A percentile compares a stretch with the other conserved stretches of the same genome.
These are phyloP conservation scores for Idaea dimidiata DNA, from an alignment of 2,888 invertebrate genomes.

Conservation along the genomic window DNA sequence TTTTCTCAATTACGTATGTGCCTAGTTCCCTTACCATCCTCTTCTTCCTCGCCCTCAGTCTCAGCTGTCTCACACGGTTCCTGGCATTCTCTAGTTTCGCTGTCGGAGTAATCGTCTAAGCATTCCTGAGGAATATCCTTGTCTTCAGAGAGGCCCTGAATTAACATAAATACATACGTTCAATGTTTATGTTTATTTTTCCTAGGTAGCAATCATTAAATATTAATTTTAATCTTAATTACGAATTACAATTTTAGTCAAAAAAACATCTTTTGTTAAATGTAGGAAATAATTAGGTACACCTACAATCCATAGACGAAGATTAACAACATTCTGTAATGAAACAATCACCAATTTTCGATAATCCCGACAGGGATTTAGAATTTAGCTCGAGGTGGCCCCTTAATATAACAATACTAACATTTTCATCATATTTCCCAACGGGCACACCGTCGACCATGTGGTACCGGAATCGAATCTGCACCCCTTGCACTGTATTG, in stretches of 20 bases:
- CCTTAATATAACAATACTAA: constrained; percentile 21
- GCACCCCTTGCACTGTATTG: constrained; percentile 45
- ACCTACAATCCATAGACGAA: no score
- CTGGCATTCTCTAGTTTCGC: constrained; percentile 43
- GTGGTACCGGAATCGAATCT: constrained; percentile 53
- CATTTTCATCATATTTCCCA: constrained; percentile 42
- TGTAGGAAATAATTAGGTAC: no score
- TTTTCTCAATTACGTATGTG: constrained; percentile 3
- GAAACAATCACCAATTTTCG: no score
- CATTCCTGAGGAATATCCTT: constrained; percentile 44
- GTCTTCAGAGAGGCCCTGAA: constrained; percentile 41
- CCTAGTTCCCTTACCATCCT: constrained; percentile 7
- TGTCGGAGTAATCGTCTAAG: constrained; percentile 34
- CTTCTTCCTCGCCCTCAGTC: constrained; percentile 21
- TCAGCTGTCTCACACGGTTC: constrained; percentile 44
- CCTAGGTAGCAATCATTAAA: no score
- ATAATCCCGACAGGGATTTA: no score
- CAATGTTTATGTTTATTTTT: no score
- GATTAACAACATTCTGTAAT: no score
- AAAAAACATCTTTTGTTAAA: no score
- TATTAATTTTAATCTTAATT: no score
- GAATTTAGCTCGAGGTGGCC: no score
- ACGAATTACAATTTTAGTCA: no score
- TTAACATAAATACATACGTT: constrained; percentile 2
- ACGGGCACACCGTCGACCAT: constrained; percentile 47